Conservation (phyloP, 1,140 invertebrate genomes). For the Zaprionus inermis region DNA sequence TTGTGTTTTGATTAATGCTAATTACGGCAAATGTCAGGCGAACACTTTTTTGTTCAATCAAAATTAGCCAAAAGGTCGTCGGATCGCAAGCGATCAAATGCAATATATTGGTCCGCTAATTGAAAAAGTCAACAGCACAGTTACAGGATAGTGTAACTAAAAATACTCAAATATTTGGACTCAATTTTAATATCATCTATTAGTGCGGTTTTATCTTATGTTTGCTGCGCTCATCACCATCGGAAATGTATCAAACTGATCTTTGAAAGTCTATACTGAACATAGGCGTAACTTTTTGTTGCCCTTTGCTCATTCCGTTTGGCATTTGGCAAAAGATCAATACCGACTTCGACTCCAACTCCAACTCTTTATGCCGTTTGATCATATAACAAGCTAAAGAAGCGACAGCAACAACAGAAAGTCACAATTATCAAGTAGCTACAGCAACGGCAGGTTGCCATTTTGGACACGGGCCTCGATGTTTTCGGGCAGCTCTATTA, state of each 20-base stretch:
- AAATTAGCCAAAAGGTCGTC: constrained; percentile 57
- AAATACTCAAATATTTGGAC: not conserved
- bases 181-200: not conserved
- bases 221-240: not conserved
- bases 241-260: not conserved
- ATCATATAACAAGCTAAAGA: constrained; percentile 27
- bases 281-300: constrained; percentile 13
- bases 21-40: constrained; percentile 66
- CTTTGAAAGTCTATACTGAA: not conserved
- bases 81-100: not conserved
- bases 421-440: constrained; percentile 62
- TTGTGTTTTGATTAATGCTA: constrained; percentile 72
- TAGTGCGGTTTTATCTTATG: not conserved
- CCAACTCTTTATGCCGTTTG: constrained; percentile 56
- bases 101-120: not conserved
- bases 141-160: not conserved
- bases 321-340: constrained; percentile 69
- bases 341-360: constrained; percentile 8
- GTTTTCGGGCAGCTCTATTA: constrained; percentile 70
- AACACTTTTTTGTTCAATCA: constrained; percentile 54
- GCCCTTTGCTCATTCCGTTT: constrained; percentile 55
- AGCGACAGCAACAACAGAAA: constrained; percentile 2
- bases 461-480: constrained; percentile 60
- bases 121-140: not conserved
- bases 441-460: constrained; percentile 43